phyloP scores from a whole-genome alignment of 1,140 invertebrate species.

The Cotesia glomerata region DNA sequence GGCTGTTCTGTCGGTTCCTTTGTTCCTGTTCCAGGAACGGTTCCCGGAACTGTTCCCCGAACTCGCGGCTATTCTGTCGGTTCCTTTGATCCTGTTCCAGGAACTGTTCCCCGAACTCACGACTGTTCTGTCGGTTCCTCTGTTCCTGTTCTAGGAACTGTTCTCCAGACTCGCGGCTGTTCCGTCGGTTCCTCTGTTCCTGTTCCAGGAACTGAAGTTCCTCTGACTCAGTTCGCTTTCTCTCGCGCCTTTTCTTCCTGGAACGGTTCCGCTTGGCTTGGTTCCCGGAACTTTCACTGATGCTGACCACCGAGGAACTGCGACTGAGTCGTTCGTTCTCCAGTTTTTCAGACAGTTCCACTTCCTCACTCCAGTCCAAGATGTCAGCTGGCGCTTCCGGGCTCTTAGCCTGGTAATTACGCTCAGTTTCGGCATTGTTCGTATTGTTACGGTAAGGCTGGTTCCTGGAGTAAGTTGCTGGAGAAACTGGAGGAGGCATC shows the following conservation, averaged over 20 bases:
- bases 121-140: conserved; percentile 51
- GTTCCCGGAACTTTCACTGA: conserved; percentile 56
- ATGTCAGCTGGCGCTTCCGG: conserved; percentile 41
- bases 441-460: conserved; percentile 17
- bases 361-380: conserved; percentile 67
- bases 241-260: conserved; percentile 50
- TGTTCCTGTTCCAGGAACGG: conserved; percentile 44
- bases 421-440: conserved; percentile 44
- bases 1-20: conserved; percentile 51
- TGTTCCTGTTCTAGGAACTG: conserved; percentile 41
- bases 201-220: conserved; percentile 41
- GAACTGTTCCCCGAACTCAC: too few relatives aligned
- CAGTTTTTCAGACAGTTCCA: conserved; percentile 59
- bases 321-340: conserved; percentile 64
- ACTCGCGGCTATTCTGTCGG: conserved; percentile 53
- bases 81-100: conserved; percentile 42
- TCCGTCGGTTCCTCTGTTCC: conserved; percentile 44
- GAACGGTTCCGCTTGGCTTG: conserved; percentile 33
- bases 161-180: conserved; percentile 55
- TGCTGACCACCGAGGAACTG: conserved; percentile 65
- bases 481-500: conserved; percentile 51
- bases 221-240: conserved; percentile 28
- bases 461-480: conserved; percentile 26
- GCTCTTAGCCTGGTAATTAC: conserved; percentile 42
- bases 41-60: too few relatives aligned